Evolutionary conservation across 2,888 invertebrate genomes (phyloP).

Genomic region (Masnerella sp.): DNA sequence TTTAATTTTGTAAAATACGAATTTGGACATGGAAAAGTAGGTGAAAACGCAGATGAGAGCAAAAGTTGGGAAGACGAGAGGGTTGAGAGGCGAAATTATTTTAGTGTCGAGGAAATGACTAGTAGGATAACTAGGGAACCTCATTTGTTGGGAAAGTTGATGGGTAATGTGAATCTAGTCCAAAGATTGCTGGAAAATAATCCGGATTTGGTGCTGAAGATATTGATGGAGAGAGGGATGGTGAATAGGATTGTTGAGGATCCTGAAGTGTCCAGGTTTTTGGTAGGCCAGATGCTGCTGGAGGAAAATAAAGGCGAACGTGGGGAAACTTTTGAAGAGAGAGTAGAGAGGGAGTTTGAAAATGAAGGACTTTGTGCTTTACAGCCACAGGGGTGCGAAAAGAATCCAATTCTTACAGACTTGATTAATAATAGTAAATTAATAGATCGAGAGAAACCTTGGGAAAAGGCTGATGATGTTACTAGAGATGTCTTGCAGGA

Average conservation of each 20-base stretch:
- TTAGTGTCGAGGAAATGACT: constrained; percentile 9
- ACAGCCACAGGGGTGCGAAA: constrained; percentile 65
- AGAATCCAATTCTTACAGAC: constrained; percentile 73
- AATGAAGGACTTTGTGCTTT: constrained; percentile 58
- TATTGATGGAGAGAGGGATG: constrained; percentile 67
- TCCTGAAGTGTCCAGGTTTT: constrained; percentile 68
- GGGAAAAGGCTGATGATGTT: constrained; percentile 73
- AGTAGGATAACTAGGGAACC: constrained; percentile 66
- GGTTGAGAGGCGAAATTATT: constrained; percentile 13
- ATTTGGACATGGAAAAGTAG: constrained; percentile 19
- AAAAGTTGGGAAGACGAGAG: background rate
- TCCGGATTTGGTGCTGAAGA: constrained; percentile 67
- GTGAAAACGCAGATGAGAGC: background rate
- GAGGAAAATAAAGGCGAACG: constrained; percentile 20
- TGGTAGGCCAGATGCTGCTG: constrained; percentile 61
- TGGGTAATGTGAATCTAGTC: constrained; percentile 69
- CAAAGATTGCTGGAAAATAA: constrained; percentile 71
- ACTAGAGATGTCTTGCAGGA: constrained; percentile 84
- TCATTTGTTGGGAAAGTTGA: constrained; percentile 64
- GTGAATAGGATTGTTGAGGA: constrained; percentile 67
- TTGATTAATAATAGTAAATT: constrained; percentile 71
- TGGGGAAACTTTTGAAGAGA: too few relatives aligned
- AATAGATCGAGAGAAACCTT: constrained; percentile 64
- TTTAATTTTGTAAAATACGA: constrained; percentile 3
- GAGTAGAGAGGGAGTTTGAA: constrained; percentile 19